A percentile compares a stretch with the other conserved stretches of the same genome.
These are phyloP conservation scores for Drosophila watanabei DNA, from an alignment of 1,140 invertebrate genomes.

Conservation along the genomic window DNA sequence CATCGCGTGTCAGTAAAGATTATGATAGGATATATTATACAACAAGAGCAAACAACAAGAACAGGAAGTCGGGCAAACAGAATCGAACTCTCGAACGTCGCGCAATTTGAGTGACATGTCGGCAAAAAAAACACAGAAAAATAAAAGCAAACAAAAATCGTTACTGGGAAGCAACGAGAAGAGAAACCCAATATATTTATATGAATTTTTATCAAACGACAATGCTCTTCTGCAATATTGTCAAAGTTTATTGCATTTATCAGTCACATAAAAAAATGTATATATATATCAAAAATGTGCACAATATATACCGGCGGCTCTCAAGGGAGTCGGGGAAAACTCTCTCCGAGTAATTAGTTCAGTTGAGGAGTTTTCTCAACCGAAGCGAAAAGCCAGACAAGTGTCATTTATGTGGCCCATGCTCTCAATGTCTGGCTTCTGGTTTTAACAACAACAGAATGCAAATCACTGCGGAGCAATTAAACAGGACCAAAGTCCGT, in stretches of 20 bases:
- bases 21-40: slow-evolving; percentile 77
- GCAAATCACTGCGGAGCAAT: slow-evolving; percentile 75
- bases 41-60: slow-evolving; percentile 52
- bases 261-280: slow-evolving; percentile 31
- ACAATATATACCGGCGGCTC: neutral
- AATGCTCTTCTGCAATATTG: slow-evolving; percentile 51
- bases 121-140: slow-evolving; percentile 24
- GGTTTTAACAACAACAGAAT: slow-evolving; percentile 34
- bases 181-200: slow-evolving; percentile 44
- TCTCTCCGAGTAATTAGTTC: slow-evolving; percentile 49
- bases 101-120: slow-evolving; percentile 77
- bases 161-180: slow-evolving; percentile 16
- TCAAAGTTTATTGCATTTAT: slow-evolving; percentile 80
- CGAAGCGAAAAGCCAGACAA: slow-evolving; percentile 48
- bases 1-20: slow-evolving; percentile 80
- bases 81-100: slow-evolving; percentile 65
- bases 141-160: slow-evolving; percentile 10
- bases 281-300: neutral
- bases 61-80: slow-evolving; percentile 55
- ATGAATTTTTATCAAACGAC: slow-evolving; percentile 69
- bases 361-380: slow-evolving; percentile 38
- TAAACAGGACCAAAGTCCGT: slow-evolving; percentile 64
- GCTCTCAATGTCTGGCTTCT: slow-evolving; percentile 24
- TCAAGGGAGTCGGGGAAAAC: slow-evolving; percentile 29
- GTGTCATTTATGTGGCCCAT: slow-evolving; percentile 38